Evolutionary conservation across 2,113 vertebrate genomes (phyloP).

Genomic region (Cryptomyrus ogoouensis): DNA sequence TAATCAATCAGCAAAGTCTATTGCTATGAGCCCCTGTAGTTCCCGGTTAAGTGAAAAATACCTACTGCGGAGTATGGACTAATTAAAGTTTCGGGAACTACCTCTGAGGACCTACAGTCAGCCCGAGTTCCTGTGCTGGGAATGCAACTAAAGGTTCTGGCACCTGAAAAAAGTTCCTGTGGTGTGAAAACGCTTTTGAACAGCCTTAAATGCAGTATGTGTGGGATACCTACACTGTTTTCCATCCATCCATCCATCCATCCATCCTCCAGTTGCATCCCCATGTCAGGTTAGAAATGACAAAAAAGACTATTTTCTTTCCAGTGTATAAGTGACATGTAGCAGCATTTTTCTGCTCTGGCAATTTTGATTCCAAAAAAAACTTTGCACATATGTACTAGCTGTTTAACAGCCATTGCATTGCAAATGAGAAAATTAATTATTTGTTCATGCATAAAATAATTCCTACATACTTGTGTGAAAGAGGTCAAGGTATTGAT

Average conservation of each 20-base stretch:
- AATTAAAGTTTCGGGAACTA: background rate
- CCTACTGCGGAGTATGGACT: background rate
- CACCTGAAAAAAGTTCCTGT: background rate
- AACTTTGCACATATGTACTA: background rate
- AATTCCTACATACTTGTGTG: background rate
- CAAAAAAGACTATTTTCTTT: background rate
- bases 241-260: background rate
- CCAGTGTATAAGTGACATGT: background rate
- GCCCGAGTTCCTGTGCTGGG: background rate
- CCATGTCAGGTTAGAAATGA: background rate
- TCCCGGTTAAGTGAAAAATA: background rate
- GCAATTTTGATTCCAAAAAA: background rate
- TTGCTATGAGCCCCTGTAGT: background rate
- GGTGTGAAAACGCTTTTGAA: background rate
- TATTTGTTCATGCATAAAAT: background rate
- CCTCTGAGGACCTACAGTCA: background rate
- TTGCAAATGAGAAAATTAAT: background rate
- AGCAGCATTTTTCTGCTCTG: background rate
- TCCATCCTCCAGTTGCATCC: background rate
- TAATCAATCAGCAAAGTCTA: background rate
- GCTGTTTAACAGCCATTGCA: background rate
- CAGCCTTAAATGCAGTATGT: background rate
- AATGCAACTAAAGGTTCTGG: background rate
- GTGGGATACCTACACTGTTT: background rate
- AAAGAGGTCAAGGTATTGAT: background rate